Conservation (phyloP, 2,888 invertebrate species). For the Scotopteryx bipunctaria region DNA sequence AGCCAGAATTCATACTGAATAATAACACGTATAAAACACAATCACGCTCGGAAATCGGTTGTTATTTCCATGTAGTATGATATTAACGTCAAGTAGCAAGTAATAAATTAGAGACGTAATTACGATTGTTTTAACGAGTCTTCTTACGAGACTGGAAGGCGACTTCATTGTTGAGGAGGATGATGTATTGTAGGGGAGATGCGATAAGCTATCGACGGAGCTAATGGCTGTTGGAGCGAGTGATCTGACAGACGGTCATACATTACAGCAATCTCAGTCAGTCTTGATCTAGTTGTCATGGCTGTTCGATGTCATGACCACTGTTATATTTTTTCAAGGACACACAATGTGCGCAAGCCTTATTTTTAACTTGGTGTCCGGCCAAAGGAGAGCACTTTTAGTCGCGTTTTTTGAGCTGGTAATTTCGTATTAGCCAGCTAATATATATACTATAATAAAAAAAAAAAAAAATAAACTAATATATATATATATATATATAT, state of each 20-base stretch:
- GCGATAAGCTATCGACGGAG: constrained; percentile 54
- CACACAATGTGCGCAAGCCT: too few species aligned
- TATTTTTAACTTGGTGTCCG: too few species aligned
- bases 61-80: constrained; percentile 55
- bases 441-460: too few species aligned
- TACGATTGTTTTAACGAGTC: constrained; percentile 69
- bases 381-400: too few species aligned
- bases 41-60: constrained; percentile 51
- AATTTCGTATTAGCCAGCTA: too few species aligned
- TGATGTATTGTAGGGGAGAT: constrained; percentile 54
- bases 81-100: constrained; percentile 55
- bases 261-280: constrained; percentile 31
- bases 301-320: constrained; percentile 8
- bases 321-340: neutral
- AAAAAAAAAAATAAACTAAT: too few species aligned
- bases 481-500: too few species aligned
- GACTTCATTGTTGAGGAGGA: constrained; percentile 58
- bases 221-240: constrained; percentile 48
- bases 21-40: constrained; percentile 40
- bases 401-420: too few species aligned
- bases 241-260: constrained; percentile 43
- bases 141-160: constrained; percentile 52
- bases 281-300: constrained; percentile 7
- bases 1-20: neutral
- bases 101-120: constrained; percentile 67